Base-by-base conservation (phyloP, 2,888 invertebrate genomes). In the Tiliacea aurago region DNA sequence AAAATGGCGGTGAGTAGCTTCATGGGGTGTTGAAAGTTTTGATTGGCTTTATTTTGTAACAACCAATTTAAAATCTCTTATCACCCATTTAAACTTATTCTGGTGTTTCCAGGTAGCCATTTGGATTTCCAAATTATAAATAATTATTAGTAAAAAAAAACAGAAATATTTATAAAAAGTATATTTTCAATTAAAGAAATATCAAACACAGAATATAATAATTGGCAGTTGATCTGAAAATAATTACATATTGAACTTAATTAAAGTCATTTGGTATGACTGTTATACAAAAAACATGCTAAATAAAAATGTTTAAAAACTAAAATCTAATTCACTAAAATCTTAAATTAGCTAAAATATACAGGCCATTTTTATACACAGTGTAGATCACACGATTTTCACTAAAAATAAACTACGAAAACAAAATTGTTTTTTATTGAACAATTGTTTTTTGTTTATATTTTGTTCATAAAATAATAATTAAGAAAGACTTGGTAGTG, bases 161-260 rank as follows among this genome's bases (percentile, higher is more conserved):
- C 65, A 51, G 3, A n/a, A 23, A 70, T 86, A 88, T 92, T 92
- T 91, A 91, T 91, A 92, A 91, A 93, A 94, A 92, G 91, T 94
- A 94, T 94, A 94, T 94, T 94, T 93, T 93, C 90, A 94, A 93
- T 92, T 92, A 94, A 94, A 91, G 91, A 91, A 92, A 92, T 93
- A 92, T 90, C 89, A 91, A 93, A 91, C 92, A 90, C 90, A 89
- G 91, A 81, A 77, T 91, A 91, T 73, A 83, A 86, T 91, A 92
- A 92, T 93, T 93, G 95, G 94, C 94, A 94, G 93, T 94, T 92
- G 88, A 90, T 89, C 84, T 90, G 85, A 91, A 91, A 92, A 85
- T 83, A 89, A 86, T 86, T 89, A 90, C 87, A 88, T 88, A 92
- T 86, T 90, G 82, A 88, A 87, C 87, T 89, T 89, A 89, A 87